Evolutionary conservation across 2,797 vertebrate genomes (phyloP).

Genomic region (Paramormyrops hopkinsi): DNA sequence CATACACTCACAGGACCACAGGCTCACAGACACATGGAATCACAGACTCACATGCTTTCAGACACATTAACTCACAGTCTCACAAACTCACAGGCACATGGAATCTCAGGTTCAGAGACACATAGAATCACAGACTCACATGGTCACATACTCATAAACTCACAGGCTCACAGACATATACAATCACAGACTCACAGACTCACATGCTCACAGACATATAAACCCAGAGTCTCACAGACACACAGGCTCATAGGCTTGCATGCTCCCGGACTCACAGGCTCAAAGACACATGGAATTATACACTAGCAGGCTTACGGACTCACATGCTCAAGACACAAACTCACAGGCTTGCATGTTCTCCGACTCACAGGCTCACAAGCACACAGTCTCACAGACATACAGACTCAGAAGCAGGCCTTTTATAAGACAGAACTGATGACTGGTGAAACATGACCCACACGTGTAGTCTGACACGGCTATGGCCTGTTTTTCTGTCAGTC

Average conservation of each 20-base stretch:
- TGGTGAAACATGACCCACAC: constrained; percentile 52
- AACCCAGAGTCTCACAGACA: not conserved
- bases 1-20: not conserved
- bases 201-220: not conserved
- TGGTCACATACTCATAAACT: not conserved
- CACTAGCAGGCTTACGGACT: not conserved
- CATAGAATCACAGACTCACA: too few species aligned
- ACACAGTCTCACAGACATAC: constrained; percentile 4
- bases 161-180: not conserved
- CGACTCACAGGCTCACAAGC: not conserved
- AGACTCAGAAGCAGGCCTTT: constrained; percentile 36
- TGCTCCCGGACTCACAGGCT: not conserved
- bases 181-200: too few species aligned
- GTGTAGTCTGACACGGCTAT: constrained; percentile 45
- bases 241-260: not conserved
- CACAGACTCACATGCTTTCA: too few species aligned
- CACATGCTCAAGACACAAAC: too few species aligned
- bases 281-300: not conserved
- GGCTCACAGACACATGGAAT: too few species aligned
- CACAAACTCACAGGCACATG: too few species aligned
- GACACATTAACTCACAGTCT: too few species aligned
- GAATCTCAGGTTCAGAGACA: too few species aligned
- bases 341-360: not conserved
- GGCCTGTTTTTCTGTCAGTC: constrained; percentile 30
- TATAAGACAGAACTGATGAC: constrained; percentile 57